Base-by-base conservation (phyloP, 2,888 invertebrate genomes). In the Drosophila quinaria region DNA sequence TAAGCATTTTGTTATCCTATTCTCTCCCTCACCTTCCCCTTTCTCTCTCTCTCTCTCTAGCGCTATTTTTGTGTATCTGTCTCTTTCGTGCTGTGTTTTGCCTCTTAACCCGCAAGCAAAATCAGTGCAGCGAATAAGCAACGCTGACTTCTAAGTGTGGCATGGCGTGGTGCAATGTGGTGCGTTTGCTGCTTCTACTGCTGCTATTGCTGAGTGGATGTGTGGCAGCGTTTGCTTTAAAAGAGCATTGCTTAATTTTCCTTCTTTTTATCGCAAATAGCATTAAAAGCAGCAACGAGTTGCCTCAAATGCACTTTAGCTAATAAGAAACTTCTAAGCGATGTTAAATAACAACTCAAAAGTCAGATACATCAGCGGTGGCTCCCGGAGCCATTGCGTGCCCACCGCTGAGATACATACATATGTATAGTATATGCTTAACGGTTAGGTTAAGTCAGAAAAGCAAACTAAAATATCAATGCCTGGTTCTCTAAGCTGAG, bases 81-180 rank as follows among this genome's bases (percentile, higher is more conserved):
- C 9, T 17, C 46, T 41, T 42, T 41, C 35, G 44, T 25, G 19
- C 19, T 19, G 8, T 31, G 22, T n/a, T 35, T 47, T 54, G 44
- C 29, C 44, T 50, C 17, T 9, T 31, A 64, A 58, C 19, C 41
- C 39, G 61, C 66, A 62, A 59, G 62, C 50, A 37, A 75, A 74
- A 75, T 74, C 74, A 74, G 66, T 46, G 74, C 74, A 61, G 61
- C 51, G 65, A 44, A 61, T 52, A 46, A 59, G 47, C 67, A 63
- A 49, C 17, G 44, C 39, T 49, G 29, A 13, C 66, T 39, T 42
- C 35, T 15, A 52, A 58, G 51, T 5, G 29, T 11, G n/a, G 35
- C 33, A n/a, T 3, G 15, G 33, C 29, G 31, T 55, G 51, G 15
- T 22, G 42, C 17, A 35, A 17, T 46, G 63, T 67, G 54, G 39